phyloP scores from a whole-genome alignment of 2,113 vertebrate genomes.

The Scartelaos histophorus region DNA sequence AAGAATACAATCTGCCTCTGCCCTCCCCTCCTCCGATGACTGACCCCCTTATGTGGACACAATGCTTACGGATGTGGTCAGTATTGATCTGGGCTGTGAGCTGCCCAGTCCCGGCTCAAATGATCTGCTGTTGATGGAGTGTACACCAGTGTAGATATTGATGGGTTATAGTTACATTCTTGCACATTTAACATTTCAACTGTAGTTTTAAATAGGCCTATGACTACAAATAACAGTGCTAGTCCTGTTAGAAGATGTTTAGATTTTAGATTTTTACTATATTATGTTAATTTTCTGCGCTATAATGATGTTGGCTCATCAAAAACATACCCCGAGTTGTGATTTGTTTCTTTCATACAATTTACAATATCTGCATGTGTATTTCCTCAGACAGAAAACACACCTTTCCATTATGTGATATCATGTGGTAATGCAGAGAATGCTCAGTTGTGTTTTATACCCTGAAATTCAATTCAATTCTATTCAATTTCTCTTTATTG shows the following conservation, averaged over 20 bases:
- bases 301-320: too few relatives aligned
- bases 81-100: conserved; percentile 6
- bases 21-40: not conserved
- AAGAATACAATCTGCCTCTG: not conserved
- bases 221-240: not conserved
- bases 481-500: too few relatives aligned
- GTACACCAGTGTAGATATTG: not conserved
- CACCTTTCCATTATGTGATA: too few relatives aligned
- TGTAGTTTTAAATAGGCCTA: not conserved
- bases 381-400: too few relatives aligned
- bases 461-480: too few relatives aligned
- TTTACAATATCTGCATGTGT: too few relatives aligned
- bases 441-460: too few relatives aligned
- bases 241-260: not conserved
- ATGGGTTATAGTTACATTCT: not conserved
- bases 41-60: not conserved
- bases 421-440: too few relatives aligned
- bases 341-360: too few relatives aligned
- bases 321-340: too few relatives aligned
- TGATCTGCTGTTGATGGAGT: not conserved
- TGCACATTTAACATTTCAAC: not conserved
- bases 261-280: not conserved
- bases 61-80: not conserved
- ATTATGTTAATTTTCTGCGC: too few relatives aligned
- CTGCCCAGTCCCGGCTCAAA: not conserved